Conservation (phyloP, 2,888 invertebrate species). For the Pteria penguin region DNA sequence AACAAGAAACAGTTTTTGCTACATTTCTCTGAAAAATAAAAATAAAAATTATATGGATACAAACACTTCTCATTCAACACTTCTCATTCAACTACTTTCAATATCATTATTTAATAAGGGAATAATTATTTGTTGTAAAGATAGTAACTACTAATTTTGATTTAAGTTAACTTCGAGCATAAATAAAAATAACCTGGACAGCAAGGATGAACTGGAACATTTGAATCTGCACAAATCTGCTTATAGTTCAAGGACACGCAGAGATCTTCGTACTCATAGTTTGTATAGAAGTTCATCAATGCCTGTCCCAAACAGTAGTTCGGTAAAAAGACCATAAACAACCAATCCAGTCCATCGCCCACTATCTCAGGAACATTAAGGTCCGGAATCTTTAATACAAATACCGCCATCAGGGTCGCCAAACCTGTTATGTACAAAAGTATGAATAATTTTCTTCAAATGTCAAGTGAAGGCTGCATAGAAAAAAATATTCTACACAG, state of each 20-base stretch:
- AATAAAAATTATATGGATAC: not conserved
- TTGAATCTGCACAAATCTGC: not conserved
- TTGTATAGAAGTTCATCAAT: slow-evolving; percentile 80
- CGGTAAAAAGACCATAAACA: slow-evolving; percentile 86
- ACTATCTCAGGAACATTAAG: slow-evolving; percentile 84
- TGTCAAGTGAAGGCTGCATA: too few species aligned
- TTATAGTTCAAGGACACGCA: slow-evolving; percentile 38
- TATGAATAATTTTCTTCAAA: not conserved
- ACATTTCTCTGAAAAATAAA: slow-evolving; percentile 38
- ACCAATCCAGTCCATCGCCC: slow-evolving; percentile 83
- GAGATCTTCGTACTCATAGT: slow-evolving; percentile 64
- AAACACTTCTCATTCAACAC: too few species aligned
- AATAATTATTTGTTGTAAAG: too few species aligned
- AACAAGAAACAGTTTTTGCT: slow-evolving; percentile 62
- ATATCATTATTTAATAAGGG: too few species aligned
- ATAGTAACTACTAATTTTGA: too few species aligned
- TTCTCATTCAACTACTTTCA: too few species aligned
- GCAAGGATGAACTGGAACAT: slow-evolving; percentile 4
- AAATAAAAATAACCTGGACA: slow-evolving; percentile 31
- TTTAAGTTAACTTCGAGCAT: too few species aligned
- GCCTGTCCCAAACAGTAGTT: slow-evolving; percentile 84
- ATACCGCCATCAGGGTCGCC: slow-evolving; percentile 86
- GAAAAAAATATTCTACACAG: too few species aligned
- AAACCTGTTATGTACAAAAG: slow-evolving; percentile 83
- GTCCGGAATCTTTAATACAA: slow-evolving; percentile 84